A percentile compares a stretch with the other conserved stretches of the same genome.
These are phyloP conservation scores for Reticulitermes speratus DNA, from an alignment of 1,140 invertebrate genomes.

Conservation along the genomic window DNA sequence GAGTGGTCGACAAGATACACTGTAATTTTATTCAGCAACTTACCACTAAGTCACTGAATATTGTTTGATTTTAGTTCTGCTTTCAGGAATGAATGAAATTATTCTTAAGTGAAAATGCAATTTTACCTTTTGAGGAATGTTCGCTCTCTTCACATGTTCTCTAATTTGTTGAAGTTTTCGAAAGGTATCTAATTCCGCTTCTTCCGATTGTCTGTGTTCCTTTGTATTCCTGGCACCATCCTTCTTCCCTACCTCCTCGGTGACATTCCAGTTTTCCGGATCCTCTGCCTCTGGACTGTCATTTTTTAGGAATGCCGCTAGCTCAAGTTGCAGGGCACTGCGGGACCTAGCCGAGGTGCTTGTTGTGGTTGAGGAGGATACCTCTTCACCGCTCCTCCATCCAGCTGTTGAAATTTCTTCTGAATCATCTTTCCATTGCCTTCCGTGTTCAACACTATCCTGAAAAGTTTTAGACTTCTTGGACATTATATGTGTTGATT, in stretches of 20 bases:
- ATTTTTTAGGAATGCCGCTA: not conserved
- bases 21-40: no score
- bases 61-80: no score
- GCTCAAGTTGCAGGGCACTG: not conserved
- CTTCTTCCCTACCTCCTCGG: not conserved
- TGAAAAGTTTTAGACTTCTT: not conserved
- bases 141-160: not conserved
- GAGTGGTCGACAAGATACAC: no score
- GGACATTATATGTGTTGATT: not conserved
- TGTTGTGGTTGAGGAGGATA: not conserved
- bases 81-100: no score
- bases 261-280: not conserved
- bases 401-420: not conserved
- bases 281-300: not conserved
- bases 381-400: not conserved
- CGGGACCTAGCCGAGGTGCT: not conserved
- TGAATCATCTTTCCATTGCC: not conserved
- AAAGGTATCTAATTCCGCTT: not conserved
- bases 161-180: not conserved
- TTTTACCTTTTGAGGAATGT: not conserved
- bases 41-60: no score
- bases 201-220: not conserved
- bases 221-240: not conserved
- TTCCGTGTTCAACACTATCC: not conserved
- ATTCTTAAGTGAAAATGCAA: no score